Evolutionary conservation across 2,888 invertebrate genomes (phyloP).

Genomic region (Pristionchus entomophagus): DNA sequence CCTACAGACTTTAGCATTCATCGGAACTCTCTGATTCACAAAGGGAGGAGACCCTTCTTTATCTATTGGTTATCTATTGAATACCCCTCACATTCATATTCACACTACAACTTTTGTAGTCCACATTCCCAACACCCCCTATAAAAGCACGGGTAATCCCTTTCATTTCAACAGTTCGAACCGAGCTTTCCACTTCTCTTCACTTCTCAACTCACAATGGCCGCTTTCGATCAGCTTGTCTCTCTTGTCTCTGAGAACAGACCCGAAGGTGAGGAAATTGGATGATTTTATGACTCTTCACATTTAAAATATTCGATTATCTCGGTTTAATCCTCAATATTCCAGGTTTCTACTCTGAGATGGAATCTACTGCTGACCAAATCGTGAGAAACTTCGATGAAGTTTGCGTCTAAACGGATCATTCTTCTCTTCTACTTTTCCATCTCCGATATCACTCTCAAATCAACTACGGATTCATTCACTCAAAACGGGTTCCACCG

Average conservation of each 20-base stretch:
- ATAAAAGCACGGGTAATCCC: neutral
- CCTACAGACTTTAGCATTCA: neutral
- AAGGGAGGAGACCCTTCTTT: slow-evolving; percentile 4
- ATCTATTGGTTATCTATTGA: neutral
- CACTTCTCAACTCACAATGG: too few species aligned
- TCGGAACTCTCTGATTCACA: neutral
- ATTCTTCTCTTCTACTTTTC: neutral
- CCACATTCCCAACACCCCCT: neutral
- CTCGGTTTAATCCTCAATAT: too few species aligned
- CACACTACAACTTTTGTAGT: slow-evolving; percentile 24
- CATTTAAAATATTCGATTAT: neutral
- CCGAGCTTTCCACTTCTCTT: neutral
- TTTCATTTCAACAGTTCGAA: slow-evolving; percentile 10
- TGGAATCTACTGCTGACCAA: slow-evolving; percentile 7
- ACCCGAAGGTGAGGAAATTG: slow-evolving; percentile 6
- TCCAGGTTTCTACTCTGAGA: slow-evolving; percentile 13
- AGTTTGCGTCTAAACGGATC: slow-evolving; percentile 11
- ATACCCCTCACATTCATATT: neutral
- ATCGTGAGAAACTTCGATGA: neutral
- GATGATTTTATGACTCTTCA: neutral
- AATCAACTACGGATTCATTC: neutral
- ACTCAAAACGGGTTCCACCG: neutral
- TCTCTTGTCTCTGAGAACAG: slow-evolving; percentile 11
- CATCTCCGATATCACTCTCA: neutral
- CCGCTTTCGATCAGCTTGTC: neutral